Evolutionary conservation across 2,888 invertebrate species (phyloP).

Genomic region (Smittia sp.): DNA sequence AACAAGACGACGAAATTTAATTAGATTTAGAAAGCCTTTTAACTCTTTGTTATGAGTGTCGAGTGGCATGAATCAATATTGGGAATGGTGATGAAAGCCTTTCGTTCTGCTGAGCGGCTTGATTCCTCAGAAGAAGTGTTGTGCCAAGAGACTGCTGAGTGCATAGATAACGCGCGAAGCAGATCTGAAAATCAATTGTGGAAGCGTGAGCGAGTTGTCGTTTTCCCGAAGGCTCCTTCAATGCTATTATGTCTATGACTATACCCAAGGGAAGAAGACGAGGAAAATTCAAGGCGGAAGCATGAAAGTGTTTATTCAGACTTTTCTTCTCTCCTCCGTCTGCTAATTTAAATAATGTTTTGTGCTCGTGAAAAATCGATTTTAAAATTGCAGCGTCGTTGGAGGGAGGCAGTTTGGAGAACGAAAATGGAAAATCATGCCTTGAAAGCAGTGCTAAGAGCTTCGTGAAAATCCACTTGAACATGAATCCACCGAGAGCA

Average conservation of each 20-base stretch:
- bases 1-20: slow-evolving; percentile 18
- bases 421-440: slow-evolving; percentile 22
- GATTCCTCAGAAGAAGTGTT: neutral
- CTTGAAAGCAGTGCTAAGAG: slow-evolving; percentile 7
- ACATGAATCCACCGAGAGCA: slow-evolving; percentile 29
- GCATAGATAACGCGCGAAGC: no score
- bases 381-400: slow-evolving; percentile 20
- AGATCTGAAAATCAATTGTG: no score
- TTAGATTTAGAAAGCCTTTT: slow-evolving; percentile 4
- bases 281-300: neutral
- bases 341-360: slow-evolving; percentile 39
- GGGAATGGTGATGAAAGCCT: slow-evolving; percentile 25
- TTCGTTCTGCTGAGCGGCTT: neutral
- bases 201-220: no score
- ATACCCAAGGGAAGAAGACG: no score
- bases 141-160: neutral
- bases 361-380: slow-evolving; percentile 35
- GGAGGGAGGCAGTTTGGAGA: neutral
- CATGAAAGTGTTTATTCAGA: slow-evolving; percentile 14
- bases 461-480: slow-evolving; percentile 32
- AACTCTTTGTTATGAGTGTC: slow-evolving; percentile 15
- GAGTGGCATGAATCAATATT: slow-evolving; percentile 37
- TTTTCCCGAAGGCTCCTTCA: no score
- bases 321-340: slow-evolving; percentile 7
- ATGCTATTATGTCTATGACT: no score